Evolutionary conservation across 2,888 invertebrate species (phyloP).

Genomic region (Hyles lineata): DNA sequence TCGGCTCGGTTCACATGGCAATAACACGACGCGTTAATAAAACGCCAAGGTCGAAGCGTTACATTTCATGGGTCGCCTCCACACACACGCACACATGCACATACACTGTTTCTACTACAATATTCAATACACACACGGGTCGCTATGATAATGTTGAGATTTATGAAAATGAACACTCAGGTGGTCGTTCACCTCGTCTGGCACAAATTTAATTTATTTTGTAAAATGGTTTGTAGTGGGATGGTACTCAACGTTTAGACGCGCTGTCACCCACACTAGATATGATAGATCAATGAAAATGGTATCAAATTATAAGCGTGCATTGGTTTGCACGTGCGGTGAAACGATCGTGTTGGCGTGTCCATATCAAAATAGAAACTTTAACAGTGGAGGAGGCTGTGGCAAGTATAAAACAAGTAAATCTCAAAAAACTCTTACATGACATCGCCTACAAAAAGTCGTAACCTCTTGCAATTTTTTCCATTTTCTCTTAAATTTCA

Average conservation of each 20-base stretch:
- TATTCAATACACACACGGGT: not conserved
- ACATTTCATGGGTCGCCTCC: too few species aligned
- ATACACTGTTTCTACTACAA: not conserved
- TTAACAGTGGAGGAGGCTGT: too few species aligned
- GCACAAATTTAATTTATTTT: not conserved
- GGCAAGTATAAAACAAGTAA: too few species aligned
- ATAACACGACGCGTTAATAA: conserved; percentile 8
- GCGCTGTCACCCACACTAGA: not conserved
- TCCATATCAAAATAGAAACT: too few species aligned
- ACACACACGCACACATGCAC: not conserved
- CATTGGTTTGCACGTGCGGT: too few species aligned
- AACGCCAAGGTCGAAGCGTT: not conserved
- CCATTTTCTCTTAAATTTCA: too few species aligned
- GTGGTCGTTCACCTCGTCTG: conserved; percentile 14
- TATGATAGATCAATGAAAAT: not conserved
- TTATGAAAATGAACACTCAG: not conserved
- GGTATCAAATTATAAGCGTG: too few species aligned
- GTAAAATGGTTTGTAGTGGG: not conserved
- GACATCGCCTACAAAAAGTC: too few species aligned
- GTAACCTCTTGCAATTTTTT: too few species aligned
- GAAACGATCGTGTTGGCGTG: too few species aligned
- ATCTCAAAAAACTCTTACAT: too few species aligned
- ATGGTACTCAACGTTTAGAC: not conserved
- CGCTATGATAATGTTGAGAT: not conserved
- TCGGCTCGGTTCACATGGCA: not conserved